Evolutionary conservation across 2,888 invertebrate genomes (phyloP), one percentile per base, ranked within the genome.

Genomic region (Coenonympha glycerion): DNA sequence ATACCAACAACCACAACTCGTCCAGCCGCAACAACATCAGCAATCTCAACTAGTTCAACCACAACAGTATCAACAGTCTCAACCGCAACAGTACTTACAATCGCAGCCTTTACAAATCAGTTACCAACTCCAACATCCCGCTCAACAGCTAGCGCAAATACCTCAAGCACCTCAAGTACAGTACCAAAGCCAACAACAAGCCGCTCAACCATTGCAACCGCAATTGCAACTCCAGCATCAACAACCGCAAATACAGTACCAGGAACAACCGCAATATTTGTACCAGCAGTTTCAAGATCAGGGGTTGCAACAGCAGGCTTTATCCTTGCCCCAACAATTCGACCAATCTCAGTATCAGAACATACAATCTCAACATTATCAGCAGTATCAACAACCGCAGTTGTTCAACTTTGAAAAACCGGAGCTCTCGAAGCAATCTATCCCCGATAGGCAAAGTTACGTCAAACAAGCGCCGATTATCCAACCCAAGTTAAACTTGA

Each of bases 41-140:
- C 61, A 57, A 30, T 40, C 52, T 6, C 58, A 39, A 9, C 8
- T 39, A 9, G 21, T 39, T 39, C 39, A 39, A 9, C 24, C 39
- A 3, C 34, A 49, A n/a, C 55, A 58, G 19, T 30, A 34, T 28
- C 53, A 55, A 33, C 61, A 57, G 26, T 40, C 52, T 6, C 58
- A 54, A 31, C 56, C 44, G n/a, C 55, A 53, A 41, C 49, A 61
- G 31, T 54, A 57, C 11, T 58, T 47, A 3, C 54, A 34, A 30
- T 30, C 57, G 9, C 57, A 57, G 36, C 45, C 53, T 33, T 31
- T 50, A 9, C 64, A 62, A 39, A 57, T 61, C 28, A 57, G 53
- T 24, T 60, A 60, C 19, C 64, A 65, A 24, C 55, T 58, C 1
- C 60, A 62, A 45, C 61, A 60, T 21, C 53, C 56, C 3, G 13